Percentiles rank a stretch among this genome's conserved stretches.
These are phyloP conservation scores for Prionace glauca DNA, from an alignment of 2,797 vertebrate species.

Conservation along the genomic window DNA sequence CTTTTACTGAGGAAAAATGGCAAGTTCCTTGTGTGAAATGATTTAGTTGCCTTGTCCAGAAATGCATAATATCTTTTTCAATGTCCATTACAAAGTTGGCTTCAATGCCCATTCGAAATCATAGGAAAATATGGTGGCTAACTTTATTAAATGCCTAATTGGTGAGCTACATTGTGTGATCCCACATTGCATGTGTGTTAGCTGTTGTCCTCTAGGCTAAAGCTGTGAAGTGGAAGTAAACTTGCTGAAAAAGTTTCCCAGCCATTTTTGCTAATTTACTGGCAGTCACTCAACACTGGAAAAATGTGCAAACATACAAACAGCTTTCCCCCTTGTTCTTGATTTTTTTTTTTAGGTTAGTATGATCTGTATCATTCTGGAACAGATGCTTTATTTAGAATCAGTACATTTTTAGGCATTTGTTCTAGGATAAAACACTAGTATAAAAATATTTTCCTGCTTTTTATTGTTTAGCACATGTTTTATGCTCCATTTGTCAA, in stretches of 20 bases:
- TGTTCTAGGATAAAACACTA: background rate
- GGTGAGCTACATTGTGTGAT: slow-evolving; percentile 4
- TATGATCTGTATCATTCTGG: background rate
- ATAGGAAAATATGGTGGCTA: background rate
- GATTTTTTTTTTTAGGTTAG: background rate
- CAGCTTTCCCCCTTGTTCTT: background rate
- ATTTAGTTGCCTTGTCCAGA: background rate
- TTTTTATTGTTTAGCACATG: background rate
- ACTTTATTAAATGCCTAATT: background rate
- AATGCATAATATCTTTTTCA: background rate
- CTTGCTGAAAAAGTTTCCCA: slow-evolving; percentile 30
- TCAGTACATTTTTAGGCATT: background rate
- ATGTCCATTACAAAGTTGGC: background rate
- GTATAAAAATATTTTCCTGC: background rate
- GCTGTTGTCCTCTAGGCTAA: slow-evolving; percentile 33
- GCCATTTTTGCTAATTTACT: background rate
- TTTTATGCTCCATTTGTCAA: background rate
- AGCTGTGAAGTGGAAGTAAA: slow-evolving; percentile 21
- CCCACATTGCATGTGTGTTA: background rate
- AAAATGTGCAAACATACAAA: background rate
- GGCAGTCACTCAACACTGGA: background rate
- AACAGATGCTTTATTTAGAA: background rate
- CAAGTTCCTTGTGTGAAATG: background rate
- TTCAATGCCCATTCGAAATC: background rate
- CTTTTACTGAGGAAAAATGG: background rate